These are phyloP conservation scores for Paracyprichromis sp. DNA, from an alignment of 2,113 vertebrate genomes.

Conservation along the genomic window DNA sequence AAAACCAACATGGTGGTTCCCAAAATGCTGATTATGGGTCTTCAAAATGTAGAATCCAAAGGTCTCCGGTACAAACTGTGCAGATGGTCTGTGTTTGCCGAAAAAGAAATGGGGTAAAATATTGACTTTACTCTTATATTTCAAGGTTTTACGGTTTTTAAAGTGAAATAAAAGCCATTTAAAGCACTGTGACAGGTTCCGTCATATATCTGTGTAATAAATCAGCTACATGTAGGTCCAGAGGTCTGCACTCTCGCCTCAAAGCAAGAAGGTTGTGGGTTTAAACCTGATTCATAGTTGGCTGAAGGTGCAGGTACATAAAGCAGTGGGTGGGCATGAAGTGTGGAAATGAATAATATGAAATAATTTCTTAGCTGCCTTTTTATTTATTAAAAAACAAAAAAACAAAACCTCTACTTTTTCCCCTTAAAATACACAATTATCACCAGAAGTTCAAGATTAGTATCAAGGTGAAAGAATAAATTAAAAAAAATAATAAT, in stretches of 20 bases:
- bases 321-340: not conserved
- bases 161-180: not conserved
- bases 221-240: not conserved
- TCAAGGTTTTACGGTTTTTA: not conserved
- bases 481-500: accelerated
- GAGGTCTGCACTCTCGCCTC: not conserved
- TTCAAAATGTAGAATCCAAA: not conserved
- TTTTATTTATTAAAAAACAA: not conserved
- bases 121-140: not conserved
- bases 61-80: not conserved
- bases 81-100: not conserved
- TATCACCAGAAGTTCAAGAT: not conserved
- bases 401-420: not conserved
- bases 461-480: not conserved
- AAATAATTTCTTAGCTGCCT: not conserved
- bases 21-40: not conserved
- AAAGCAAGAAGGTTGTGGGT: not conserved
- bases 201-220: not conserved
- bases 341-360: not conserved
- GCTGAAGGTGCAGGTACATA: not conserved
- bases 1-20: not conserved
- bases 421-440: not conserved
- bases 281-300: not conserved
- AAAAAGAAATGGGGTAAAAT: not conserved
- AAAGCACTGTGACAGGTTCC: not conserved